phyloP scores from a whole-genome alignment of 2,113 vertebrate genomes.

The Pseudolaguvia tuberculata region DNA sequence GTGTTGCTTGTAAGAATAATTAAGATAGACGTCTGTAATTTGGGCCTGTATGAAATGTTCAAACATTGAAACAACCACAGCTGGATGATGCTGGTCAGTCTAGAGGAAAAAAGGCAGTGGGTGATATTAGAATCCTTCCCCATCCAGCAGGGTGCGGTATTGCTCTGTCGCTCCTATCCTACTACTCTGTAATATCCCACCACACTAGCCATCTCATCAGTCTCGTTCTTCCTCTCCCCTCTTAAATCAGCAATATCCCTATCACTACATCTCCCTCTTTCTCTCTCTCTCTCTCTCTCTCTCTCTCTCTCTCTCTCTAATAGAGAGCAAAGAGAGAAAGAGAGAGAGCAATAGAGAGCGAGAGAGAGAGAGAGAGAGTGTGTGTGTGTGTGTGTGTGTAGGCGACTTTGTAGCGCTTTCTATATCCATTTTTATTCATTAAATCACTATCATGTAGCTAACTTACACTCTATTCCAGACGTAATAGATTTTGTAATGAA shows the following conservation, averaged over 20 bases:
- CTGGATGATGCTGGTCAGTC: background rate
- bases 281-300: constrained; percentile 1
- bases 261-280: background rate
- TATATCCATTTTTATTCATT: no score
- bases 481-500: no score
- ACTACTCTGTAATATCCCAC: constrained; percentile 12
- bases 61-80: constrained; percentile 3
- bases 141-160: constrained; percentile 48
- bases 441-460: no score
- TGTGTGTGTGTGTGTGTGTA: background rate
- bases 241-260: background rate
- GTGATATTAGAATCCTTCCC: background rate
- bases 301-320: background rate
- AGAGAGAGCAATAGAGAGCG: no score
- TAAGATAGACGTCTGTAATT: constrained; percentile 1
- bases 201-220: background rate
- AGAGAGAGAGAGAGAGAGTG: no score
- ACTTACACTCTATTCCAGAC: no score
- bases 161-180: constrained; percentile 6
- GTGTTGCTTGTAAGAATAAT: constrained; percentile 6
- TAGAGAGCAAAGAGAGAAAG: no score
- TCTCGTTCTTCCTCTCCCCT: constrained; percentile 12
- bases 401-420: no score
- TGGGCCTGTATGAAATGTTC: background rate
- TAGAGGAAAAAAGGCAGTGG: background rate